A percentile compares a stretch with the other conserved stretches of the same genome.
Conservation (phyloP, 2,888 invertebrate genomes). For the Piscicola geometra region DNA sequence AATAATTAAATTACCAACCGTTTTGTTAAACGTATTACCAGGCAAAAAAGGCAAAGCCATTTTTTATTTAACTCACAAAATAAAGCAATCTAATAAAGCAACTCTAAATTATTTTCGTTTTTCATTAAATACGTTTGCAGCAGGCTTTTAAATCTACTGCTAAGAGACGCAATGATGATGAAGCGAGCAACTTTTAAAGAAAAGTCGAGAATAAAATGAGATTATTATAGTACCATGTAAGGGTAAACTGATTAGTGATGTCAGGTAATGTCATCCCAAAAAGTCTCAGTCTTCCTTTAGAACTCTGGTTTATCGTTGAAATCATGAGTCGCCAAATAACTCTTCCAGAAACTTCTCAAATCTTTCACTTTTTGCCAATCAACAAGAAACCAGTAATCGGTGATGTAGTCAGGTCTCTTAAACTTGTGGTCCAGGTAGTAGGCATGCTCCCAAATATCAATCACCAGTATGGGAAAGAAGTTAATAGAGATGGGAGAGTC, state of each 20-base stretch:
- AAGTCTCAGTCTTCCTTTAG: too few relatives aligned
- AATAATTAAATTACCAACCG: neutral
- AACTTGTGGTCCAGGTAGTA: slow-evolving; percentile 49
- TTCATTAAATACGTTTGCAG: too few relatives aligned
- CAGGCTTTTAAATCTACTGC: too few relatives aligned
- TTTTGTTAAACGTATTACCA: slow-evolving; percentile 21
- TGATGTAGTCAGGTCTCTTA: slow-evolving; percentile 17
- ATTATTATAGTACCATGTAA: too few relatives aligned
- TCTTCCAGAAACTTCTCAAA: slow-evolving; percentile 47
- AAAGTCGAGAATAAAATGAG: too few relatives aligned
- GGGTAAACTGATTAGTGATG: too few relatives aligned
- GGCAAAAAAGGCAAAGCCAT: slow-evolving; percentile 37
- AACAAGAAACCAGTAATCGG: slow-evolving; percentile 50
- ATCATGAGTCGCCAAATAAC: neutral
- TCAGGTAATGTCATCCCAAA: too few relatives aligned
- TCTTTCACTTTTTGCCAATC: slow-evolving; percentile 48
- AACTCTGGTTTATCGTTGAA: too few relatives aligned
- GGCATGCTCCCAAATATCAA: slow-evolving; percentile 53
- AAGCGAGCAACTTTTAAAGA: too few relatives aligned
- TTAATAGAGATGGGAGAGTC: slow-evolving; percentile 47
- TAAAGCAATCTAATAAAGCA: too few relatives aligned
- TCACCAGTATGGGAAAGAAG: slow-evolving; percentile 47
- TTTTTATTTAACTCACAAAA: neutral
- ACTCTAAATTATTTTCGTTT: too few relatives aligned
- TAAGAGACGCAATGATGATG: too few relatives aligned